A percentile compares a stretch with the other conserved stretches of the same genome.
These are phyloP conservation scores for Peromyscus melanophrys DNA, from an alignment of 2,797 vertebrate species.

Conservation along the genomic window DNA sequence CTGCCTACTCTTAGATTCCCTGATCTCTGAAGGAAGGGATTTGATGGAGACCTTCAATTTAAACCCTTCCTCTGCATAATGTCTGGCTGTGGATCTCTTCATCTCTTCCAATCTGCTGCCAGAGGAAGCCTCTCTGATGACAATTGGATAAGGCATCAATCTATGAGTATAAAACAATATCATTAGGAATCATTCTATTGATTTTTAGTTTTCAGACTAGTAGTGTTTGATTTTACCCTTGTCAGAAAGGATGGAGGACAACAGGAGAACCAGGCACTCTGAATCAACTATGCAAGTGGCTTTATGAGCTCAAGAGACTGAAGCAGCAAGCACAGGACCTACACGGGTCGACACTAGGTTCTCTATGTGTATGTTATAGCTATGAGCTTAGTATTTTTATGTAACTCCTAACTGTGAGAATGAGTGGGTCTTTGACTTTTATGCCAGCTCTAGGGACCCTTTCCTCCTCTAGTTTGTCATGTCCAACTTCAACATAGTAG, in stretches of 20 bases:
- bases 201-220: neutral
- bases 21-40: neutral
- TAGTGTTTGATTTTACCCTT: neutral
- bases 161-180: neutral
- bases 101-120: neutral
- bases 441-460: too few species aligned
- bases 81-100: neutral
- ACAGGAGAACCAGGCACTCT: neutral
- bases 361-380: neutral
- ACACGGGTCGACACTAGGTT: neutral
- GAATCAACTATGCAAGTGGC: neutral
- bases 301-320: neutral
- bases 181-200: neutral
- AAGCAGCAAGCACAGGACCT: neutral
- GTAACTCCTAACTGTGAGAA: neutral
- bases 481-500: too few species aligned
- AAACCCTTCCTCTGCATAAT: neutral
- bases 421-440: too few species aligned
- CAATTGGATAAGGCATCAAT: neutral
- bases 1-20: neutral
- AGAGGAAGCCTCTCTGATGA: neutral
- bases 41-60: neutral
- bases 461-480: too few species aligned
- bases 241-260: neutral
- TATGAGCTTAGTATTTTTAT: neutral